Evolutionary conservation across 2,797 vertebrate species (phyloP).

Genomic region (Thalassophryne amazonica): DNA sequence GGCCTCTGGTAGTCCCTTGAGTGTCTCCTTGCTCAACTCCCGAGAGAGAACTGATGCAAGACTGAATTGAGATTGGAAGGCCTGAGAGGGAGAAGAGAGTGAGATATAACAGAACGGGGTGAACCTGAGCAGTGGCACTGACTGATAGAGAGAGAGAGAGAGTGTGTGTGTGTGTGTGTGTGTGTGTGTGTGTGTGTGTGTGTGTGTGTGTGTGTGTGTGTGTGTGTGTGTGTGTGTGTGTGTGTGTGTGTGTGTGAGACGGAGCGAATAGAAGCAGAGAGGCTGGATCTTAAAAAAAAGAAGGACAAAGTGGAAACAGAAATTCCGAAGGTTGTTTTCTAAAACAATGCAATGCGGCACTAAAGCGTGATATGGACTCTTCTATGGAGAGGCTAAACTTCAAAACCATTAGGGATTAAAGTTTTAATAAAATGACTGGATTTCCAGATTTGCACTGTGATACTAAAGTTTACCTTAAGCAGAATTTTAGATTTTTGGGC

Average conservation of each 20-base stretch:
- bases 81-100: conserved; percentile 30
- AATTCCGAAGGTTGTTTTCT: conserved; percentile 13
- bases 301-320: conserved; percentile 2
- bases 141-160: conserved; percentile 40
- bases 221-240: neutral
- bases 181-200: neutral
- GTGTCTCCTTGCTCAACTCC: conserved; percentile 33
- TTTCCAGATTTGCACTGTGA: too few species aligned
- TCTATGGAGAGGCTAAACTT: neutral
- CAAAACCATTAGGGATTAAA: neutral
- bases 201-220: neutral
- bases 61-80: conserved; percentile 58
- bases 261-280: neutral
- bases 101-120: conserved; percentile 50
- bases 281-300: conserved; percentile 15
- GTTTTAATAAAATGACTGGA: too few species aligned
- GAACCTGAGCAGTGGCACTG: conserved; percentile 19
- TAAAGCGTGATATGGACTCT: neutral
- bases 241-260: neutral
- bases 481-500: too few species aligned
- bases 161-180: neutral
- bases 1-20: conserved; percentile 36
- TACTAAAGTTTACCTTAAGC: too few species aligned
- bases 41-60: conserved; percentile 63
- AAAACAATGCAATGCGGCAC: neutral